Conservation (phyloP, 2,113 vertebrate species). For the Procapra przewalskii region DNA sequence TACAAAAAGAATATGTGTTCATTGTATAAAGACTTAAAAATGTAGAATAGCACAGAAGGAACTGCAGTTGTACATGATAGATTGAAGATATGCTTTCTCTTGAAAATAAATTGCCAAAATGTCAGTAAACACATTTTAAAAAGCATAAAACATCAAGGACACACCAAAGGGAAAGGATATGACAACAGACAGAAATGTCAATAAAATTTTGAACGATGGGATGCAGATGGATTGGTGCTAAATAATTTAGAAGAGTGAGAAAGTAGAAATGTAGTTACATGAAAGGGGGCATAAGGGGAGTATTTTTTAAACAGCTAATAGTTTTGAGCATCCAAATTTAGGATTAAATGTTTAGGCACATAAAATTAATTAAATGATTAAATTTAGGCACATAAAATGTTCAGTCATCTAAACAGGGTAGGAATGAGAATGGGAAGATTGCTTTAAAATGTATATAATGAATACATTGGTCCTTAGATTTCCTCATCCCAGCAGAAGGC, state of each 20-base stretch:
- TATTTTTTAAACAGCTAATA: neutral
- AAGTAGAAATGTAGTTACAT: neutral
- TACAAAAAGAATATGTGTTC: neutral
- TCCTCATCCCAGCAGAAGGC: neutral
- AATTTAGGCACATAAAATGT: neutral
- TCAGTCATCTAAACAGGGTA: neutral
- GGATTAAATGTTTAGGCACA: neutral
- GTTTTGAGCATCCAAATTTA: neutral
- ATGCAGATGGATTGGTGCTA: neutral
- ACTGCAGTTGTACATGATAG: neutral
- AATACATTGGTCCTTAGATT: neutral
- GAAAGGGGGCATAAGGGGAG: neutral
- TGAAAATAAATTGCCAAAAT: slow-evolving; percentile 17
- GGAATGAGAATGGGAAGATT: neutral
- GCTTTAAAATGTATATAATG: neutral
- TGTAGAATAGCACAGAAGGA: neutral
- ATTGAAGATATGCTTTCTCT: neutral
- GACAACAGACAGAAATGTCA: neutral
- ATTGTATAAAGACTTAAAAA: neutral
- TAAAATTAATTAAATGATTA: neutral
- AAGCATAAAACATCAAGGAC: neutral
- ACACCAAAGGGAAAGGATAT: neutral
- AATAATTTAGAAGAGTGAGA: neutral
- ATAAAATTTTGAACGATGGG: neutral
- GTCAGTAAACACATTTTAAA: neutral